Evolutionary conservation across 2,797 vertebrate genomes (phyloP), one percentile per base, ranked within the genome.

Genomic region (Amazona finschi): DNA sequence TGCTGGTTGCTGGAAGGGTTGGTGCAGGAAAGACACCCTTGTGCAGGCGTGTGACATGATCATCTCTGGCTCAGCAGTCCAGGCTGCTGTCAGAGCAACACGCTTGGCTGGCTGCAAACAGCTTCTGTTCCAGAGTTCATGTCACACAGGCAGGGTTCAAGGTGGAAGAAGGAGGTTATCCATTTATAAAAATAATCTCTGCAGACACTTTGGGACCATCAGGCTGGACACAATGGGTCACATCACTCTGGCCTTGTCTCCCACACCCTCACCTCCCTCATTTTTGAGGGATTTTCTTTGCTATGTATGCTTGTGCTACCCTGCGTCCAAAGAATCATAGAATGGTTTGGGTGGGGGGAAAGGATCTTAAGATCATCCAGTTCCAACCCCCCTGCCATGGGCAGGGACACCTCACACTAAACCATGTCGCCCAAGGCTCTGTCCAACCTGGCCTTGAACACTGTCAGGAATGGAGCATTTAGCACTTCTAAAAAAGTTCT

Each of bases 221-320:
- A 28, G 27, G 27, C 39, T 87, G 46, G 16, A 43, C 12, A 7
- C 12, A 58, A 11, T 1, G 3, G 44, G 11, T 58, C 64, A 49
- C 28, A 25, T 58, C 66, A 25, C 36, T 75, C 33, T 31, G 36
- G 24, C n/a, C 27, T 58, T 72, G 5, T 73, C 55, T 87, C 20
- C 17, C 12, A 52, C 52, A 60, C 28, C 33, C 20, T 44, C 44
- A 52, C 7, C 30, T 53, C 8, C 16, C 25, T 70, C 15, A 20
- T 24, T 46, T 79, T 21, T 65, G 39, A 60, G 47, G 43, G 28
- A 18, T 82, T 82, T 77, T 61, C 69, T 65, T 76, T 55, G 25
- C 20, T 57, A 1, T 1, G 0, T 38, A 20, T 44, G 66, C 43
- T 78, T 1, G 0, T 64, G 55, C 50, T 82, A 11, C 21, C 8